A percentile compares a stretch with the other conserved stretches of the same genome.
These are phyloP conservation scores for Archips xylosteana DNA, from an alignment of 2,888 invertebrate species.

Conservation along the genomic window DNA sequence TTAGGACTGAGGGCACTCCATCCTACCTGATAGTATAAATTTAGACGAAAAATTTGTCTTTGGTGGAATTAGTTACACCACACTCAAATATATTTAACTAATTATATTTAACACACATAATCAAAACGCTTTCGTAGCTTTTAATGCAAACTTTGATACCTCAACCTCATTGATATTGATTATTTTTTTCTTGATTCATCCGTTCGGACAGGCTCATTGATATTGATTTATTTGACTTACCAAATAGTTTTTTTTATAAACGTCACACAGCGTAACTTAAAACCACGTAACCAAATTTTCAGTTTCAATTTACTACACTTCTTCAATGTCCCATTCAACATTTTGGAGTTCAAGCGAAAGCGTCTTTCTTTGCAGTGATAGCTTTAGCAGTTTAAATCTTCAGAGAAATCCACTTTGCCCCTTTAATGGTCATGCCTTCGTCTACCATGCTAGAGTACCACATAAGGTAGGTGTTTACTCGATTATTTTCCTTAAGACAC, in stretches of 20 bases:
- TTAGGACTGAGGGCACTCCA: too few relatives aligned
- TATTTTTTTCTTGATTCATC: too few relatives aligned
- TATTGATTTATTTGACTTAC: too few relatives aligned
- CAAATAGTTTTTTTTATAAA: neutral
- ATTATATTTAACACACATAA: too few relatives aligned
- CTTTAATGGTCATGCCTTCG: conserved; percentile 60
- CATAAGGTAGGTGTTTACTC: conserved; percentile 54
- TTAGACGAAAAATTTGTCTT: too few relatives aligned
- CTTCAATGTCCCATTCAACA: conserved; percentile 55
- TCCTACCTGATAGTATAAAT: too few relatives aligned
- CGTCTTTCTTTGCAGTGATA: conserved; percentile 45
- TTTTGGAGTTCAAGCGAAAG: conserved; percentile 58
- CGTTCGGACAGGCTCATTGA: too few relatives aligned
- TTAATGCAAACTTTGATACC: too few relatives aligned
- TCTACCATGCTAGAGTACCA: conserved; percentile 65
- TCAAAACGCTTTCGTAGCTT: too few relatives aligned
- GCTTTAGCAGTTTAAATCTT: conserved; percentile 32
- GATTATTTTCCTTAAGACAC: neutral
- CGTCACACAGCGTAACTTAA: neutral
- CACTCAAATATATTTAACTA: too few relatives aligned
- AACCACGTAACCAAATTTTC: neutral
- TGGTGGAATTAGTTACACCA: too few relatives aligned
- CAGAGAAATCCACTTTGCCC: conserved; percentile 52
- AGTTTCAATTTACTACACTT: neutral
- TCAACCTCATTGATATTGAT: too few relatives aligned